Percentiles rank a stretch among this genome's conserved stretches.
These are phyloP conservation scores for Laspeyria flexula DNA, from an alignment of 2,888 invertebrate species.

Conservation along the genomic window DNA sequence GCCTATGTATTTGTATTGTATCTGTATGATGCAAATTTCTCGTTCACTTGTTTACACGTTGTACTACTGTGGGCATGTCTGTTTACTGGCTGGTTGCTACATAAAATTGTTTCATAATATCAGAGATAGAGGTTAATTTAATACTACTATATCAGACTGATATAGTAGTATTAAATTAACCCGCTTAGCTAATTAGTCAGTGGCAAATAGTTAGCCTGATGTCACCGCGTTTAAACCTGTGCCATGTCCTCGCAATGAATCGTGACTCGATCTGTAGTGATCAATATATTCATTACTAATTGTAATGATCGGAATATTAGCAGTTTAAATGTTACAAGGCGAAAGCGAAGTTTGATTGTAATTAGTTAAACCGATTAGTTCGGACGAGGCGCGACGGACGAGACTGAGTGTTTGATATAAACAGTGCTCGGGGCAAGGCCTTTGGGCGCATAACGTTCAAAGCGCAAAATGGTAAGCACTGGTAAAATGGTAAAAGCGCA, in stretches of 20 bases:
- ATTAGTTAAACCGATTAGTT: constrained; percentile 17
- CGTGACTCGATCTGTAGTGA: constrained; percentile 5
- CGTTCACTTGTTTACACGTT: too few relatives aligned
- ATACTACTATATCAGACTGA: too few relatives aligned
- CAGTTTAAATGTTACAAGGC: constrained; percentile 30
- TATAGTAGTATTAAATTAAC: too few relatives aligned
- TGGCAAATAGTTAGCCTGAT: not conserved
- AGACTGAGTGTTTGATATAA: constrained; percentile 13
- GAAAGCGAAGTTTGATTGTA: constrained; percentile 23
- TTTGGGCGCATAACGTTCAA: too few relatives aligned
- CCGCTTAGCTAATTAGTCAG: not conserved
- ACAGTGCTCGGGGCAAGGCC: constrained; percentile 15
- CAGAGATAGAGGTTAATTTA: too few relatives aligned
- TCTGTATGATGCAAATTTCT: too few relatives aligned
- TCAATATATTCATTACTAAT: constrained; percentile 28
- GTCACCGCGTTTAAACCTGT: not conserved
- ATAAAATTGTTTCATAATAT: too few relatives aligned
- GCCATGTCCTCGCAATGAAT: constrained; percentile 7
- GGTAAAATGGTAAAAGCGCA: too few relatives aligned
- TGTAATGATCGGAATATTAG: constrained; percentile 23
- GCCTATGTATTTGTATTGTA: too few relatives aligned
- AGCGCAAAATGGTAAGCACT: too few relatives aligned
- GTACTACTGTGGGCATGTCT: too few relatives aligned
- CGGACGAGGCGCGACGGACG: constrained; percentile 5
- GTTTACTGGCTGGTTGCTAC: too few relatives aligned